A percentile compares a stretch with the other conserved stretches of the same genome.
phyloP scores from a whole-genome alignment of 2,113 vertebrate species.

The Choloepus hoffmanni region DNA sequence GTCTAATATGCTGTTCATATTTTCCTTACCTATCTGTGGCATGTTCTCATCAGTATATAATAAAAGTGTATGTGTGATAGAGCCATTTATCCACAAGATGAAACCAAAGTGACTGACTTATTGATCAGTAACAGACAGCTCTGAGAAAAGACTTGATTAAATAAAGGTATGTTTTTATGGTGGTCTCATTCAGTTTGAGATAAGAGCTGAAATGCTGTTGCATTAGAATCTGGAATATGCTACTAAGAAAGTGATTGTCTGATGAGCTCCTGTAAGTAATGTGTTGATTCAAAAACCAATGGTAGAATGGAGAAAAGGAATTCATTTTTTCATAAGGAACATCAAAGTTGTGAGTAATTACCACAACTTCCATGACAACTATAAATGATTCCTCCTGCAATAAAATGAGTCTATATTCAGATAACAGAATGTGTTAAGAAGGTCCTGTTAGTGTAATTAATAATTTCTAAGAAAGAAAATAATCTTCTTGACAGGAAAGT shows the following conservation, averaged over 20 bases:
- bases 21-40: not conserved
- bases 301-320: not conserved
- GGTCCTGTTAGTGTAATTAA: not conserved
- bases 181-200: not conserved
- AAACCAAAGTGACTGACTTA: not conserved
- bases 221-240: not conserved
- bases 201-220: not conserved
- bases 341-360: slow-evolving; percentile 31
- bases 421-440: slow-evolving; percentile 54
- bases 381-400: not conserved
- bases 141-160: not conserved
- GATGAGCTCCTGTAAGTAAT: not conserved
- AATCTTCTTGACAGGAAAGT: slow-evolving; percentile 36
- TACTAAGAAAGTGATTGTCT: not conserved
- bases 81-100: not conserved
- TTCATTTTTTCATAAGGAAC: slow-evolving; percentile 32
- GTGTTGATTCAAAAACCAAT: slow-evolving; percentile 24
- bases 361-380: not conserved
- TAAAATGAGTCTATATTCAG: slow-evolving; percentile 44
- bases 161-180: not conserved
- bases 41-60: not conserved
- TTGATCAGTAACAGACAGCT: not conserved
- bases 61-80: not conserved
- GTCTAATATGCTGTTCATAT: not conserved
- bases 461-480: slow-evolving; percentile 66